Percentiles rank a stretch among this genome's conserved stretches.
Conservation (phyloP, 2,888 invertebrate genomes). For the Campoplex capitator region DNA sequence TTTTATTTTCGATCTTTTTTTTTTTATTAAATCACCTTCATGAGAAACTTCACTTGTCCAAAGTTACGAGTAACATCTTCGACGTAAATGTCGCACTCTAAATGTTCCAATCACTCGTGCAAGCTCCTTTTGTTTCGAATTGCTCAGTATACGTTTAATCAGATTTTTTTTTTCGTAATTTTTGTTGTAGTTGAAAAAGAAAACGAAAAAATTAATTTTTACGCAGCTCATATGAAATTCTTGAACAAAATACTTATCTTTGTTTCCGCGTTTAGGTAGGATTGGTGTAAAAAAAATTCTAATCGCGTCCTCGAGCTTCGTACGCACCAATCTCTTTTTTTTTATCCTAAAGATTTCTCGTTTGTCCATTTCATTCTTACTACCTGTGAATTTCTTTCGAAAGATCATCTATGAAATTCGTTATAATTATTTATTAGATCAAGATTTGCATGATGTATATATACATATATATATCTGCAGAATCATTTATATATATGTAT, state of each 20-base stretch:
- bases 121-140: conserved; percentile 28
- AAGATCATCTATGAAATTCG: conserved; percentile 20
- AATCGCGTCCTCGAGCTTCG: conserved; percentile 46
- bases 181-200: conserved; percentile 13
- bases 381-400: conserved; percentile 65
- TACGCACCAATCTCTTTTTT: conserved; percentile 41
- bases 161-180: conserved; percentile 26
- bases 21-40: conserved; percentile 56
- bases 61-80: conserved; percentile 9
- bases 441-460: conserved; percentile 59
- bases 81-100: conserved; percentile 51
- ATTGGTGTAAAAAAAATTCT: conserved; percentile 13
- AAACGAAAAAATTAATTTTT: neutral
- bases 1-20: conserved; percentile 51
- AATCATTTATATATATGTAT: neutral
- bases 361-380: conserved; percentile 61
- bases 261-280: conserved; percentile 39
- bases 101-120: conserved; percentile 12
- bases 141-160: conserved; percentile 51
- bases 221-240: neutral
- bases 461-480: conserved; percentile 1
- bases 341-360: conserved; percentile 32
- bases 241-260: conserved; percentile 8
- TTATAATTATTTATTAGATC: conserved; percentile 28
- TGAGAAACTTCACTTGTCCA: conserved; percentile 53